Percentiles rank a stretch among this genome's conserved stretches.
Evolutionary conservation across 2,797 vertebrate species (phyloP).

Genomic region (Ctenochaetus hawaiiensis): DNA sequence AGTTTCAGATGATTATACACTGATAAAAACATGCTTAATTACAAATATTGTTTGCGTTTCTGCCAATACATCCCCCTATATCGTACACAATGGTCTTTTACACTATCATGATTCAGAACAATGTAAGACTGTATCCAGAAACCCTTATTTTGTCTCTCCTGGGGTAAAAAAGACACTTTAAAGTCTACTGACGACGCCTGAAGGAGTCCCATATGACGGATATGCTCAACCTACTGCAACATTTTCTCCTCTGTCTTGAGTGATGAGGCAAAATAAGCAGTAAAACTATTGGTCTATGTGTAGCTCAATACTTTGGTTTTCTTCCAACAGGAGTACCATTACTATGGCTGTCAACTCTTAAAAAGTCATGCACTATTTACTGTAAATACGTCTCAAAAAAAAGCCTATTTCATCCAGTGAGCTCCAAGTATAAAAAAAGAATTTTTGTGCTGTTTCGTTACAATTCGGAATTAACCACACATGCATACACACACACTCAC

Average conservation of each 20-base stretch:
- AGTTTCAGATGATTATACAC: too few relatives aligned
- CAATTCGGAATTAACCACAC: constrained; percentile 75
- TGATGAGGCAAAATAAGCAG: constrained; percentile 49
- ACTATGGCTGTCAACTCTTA: constrained; percentile 77
- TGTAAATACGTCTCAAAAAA: constrained; percentile 62
- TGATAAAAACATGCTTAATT: too few relatives aligned
- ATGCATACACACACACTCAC: constrained; percentile 74
- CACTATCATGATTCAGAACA: constrained; percentile 13
- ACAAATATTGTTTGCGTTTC: too few relatives aligned
- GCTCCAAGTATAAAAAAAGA: constrained; percentile 66
- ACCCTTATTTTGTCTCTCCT: constrained; percentile 1
- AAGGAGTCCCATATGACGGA: constrained; percentile 13
- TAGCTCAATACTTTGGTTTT: constrained; percentile 80
- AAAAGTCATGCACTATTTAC: constrained; percentile 72
- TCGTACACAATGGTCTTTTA: too few relatives aligned
- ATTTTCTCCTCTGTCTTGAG: constrained; percentile 13
- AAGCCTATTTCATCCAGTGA: constrained; percentile 58
- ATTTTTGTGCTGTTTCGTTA: constrained; percentile 80
- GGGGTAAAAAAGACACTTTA: constrained; percentile 41
- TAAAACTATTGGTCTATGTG: constrained; percentile 48
- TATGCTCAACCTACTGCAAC: constrained; percentile 17
- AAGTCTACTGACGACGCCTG: constrained; percentile 7
- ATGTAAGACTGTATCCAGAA: constrained; percentile 11
- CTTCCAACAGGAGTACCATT: constrained; percentile 58
- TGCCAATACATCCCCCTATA: too few relatives aligned